Percentiles rank a stretch among this genome's conserved stretches.
These are phyloP conservation scores for Lepeophtheirus salmonis DNA, from an alignment of 1,140 invertebrate genomes.

Conservation along the genomic window DNA sequence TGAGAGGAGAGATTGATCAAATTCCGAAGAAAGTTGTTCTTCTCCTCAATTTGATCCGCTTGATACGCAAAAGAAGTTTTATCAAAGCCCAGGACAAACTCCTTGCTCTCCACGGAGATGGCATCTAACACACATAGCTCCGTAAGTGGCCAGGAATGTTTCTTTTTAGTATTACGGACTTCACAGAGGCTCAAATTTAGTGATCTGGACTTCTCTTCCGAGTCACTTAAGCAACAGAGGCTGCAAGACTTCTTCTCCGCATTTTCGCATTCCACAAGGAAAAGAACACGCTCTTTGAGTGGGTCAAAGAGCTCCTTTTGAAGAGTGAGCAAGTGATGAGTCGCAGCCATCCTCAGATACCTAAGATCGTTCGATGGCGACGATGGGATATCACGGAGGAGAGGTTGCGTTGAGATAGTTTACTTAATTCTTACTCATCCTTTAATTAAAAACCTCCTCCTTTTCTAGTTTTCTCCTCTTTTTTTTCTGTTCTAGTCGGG, in stretches of 20 bases:
- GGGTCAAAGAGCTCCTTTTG: neutral
- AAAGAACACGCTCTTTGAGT: neutral
- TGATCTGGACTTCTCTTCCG: neutral
- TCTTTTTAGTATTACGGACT: constrained; percentile 9
- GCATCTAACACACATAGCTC: constrained; percentile 3
- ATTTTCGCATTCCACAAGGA: neutral
- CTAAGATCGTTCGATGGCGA: too few relatives aligned
- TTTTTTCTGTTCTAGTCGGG: too few relatives aligned
- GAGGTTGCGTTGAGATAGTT: too few relatives aligned
- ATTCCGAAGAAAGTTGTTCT: neutral
- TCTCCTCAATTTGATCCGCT: neutral
- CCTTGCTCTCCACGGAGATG: neutral
- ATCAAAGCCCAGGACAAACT: constrained; percentile 5
- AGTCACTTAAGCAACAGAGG: neutral
- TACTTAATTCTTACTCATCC: too few relatives aligned
- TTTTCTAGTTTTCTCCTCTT: too few relatives aligned
- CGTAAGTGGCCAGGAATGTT: constrained; percentile 1
- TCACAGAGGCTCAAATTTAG: neutral
- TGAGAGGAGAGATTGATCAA: constrained; percentile 9
- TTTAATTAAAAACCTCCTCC: too few relatives aligned
- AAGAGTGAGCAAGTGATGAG: neutral
- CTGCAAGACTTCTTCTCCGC: neutral
- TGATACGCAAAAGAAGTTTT: constrained; percentile 4
- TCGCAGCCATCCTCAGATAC: neutral
- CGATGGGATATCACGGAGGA: too few relatives aligned